phyloP scores from a whole-genome alignment of 2,113 vertebrate species.

The Charina bottae region DNA sequence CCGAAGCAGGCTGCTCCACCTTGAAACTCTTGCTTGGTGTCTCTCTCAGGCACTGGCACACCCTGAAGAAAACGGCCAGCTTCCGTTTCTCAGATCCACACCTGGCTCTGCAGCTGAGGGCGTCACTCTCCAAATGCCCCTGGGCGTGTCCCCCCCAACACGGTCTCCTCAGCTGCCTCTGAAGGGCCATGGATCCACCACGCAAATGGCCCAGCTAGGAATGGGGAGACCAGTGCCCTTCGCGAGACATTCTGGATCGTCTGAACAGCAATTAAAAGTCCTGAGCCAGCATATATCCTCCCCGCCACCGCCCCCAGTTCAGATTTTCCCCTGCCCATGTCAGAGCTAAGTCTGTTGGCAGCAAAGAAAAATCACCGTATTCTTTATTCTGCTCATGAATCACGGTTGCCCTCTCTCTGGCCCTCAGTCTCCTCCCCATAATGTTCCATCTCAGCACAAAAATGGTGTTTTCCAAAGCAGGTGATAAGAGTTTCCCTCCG shows the following conservation, averaged over 20 bases:
- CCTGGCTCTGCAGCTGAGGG: not conserved
- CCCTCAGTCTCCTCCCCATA: not conserved
- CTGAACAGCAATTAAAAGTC: not conserved
- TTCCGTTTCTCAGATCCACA: not conserved
- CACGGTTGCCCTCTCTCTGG: not conserved
- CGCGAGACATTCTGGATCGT: too few species aligned
- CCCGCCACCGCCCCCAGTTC: not conserved
- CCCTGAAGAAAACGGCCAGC: not conserved
- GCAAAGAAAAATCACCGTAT: not conserved
- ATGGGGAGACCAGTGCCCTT: not conserved
- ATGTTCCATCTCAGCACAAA: constrained; percentile 8
- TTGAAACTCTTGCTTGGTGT: not conserved
- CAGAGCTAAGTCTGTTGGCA: not conserved
- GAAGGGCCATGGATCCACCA: not conserved
- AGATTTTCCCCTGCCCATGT: too few species aligned
- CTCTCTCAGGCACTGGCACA: not conserved
- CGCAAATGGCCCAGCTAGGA: not conserved
- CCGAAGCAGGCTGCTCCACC: not conserved
- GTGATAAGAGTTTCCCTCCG: not conserved
- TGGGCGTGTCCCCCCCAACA: not conserved
- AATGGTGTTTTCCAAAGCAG: constrained; percentile 3
- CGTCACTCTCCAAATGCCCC: not conserved
- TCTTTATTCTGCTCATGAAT: not conserved
- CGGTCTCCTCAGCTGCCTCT: not conserved
- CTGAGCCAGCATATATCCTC: not conserved